Conservation (phyloP, 1,140 invertebrate genomes). For the Galleria mellonella region DNA sequence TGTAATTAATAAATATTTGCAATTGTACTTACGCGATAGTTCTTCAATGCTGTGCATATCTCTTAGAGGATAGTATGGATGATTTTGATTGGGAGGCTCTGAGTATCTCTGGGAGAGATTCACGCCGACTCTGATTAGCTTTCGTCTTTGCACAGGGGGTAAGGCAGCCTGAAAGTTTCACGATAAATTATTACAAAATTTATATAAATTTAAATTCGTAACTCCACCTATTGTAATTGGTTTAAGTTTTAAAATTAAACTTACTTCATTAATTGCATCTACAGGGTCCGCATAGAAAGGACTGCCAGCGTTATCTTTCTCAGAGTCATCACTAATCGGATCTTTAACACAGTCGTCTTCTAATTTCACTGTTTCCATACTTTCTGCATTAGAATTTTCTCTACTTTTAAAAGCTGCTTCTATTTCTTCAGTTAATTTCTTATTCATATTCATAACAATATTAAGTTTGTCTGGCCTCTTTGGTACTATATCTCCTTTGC, state of each 20-base stretch:
- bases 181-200: background rate
- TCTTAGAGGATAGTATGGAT: slow-evolving; percentile 69
- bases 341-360: slow-evolving; percentile 48
- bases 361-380: slow-evolving; percentile 66
- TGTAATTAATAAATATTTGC: background rate
- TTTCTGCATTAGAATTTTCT: slow-evolving; percentile 57
- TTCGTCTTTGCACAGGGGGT: slow-evolving; percentile 62
- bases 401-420: slow-evolving; percentile 55
- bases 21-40: slow-evolving; percentile 61
- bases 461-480: slow-evolving; percentile 71
- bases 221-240: background rate
- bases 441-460: slow-evolving; percentile 67
- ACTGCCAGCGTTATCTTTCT: slow-evolving; percentile 81
- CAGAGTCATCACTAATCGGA: slow-evolving; percentile 45
- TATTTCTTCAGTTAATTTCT: slow-evolving; percentile 65
- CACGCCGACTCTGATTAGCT: slow-evolving; percentile 47
- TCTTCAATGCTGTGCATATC: slow-evolving; percentile 74
- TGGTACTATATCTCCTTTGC: slow-evolving; percentile 65
- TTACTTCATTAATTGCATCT: slow-evolving; percentile 82
- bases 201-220: background rate
- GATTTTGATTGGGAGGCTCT: slow-evolving; percentile 73
- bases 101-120: slow-evolving; percentile 74
- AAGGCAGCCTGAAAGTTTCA: slow-evolving; percentile 49
- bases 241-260: slow-evolving; percentile 2
- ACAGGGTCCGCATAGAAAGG: slow-evolving; percentile 95